Conservation (phyloP, 2,888 invertebrate species). For the Hofmannophila pseudospretella region DNA sequence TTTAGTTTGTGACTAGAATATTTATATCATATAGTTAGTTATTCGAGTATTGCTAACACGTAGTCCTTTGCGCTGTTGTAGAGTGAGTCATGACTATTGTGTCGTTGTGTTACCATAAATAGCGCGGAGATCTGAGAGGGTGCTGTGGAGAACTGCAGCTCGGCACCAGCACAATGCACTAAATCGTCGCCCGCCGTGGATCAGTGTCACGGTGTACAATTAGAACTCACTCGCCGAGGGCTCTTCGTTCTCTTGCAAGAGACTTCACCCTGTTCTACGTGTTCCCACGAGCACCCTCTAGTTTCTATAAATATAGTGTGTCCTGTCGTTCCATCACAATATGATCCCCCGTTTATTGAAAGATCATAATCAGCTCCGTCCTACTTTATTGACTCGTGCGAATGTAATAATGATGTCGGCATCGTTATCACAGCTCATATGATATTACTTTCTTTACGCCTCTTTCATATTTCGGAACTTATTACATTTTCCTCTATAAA, state of each 20-base stretch:
- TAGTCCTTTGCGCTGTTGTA: conserved; percentile 29
- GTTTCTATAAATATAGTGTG: conserved; percentile 30
- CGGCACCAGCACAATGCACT: conserved; percentile 20
- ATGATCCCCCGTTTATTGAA: conserved; percentile 23
- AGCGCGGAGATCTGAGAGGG: conserved; percentile 45
- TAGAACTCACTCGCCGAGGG: conserved; percentile 51
- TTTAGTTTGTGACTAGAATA: conserved; percentile 36
- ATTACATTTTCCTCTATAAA: conserved; percentile 14
- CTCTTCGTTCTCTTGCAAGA: conserved; percentile 40
- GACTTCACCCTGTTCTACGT: conserved; percentile 37
- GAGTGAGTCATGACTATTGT: conserved; percentile 53
- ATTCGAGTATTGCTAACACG: conserved; percentile 43
- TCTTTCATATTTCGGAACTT: conserved; percentile 19
- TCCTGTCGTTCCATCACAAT: conserved; percentile 20
- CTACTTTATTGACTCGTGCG: conserved; percentile 35
- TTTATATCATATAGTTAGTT: conserved; percentile 24
- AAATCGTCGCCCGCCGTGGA: conserved; percentile 30
- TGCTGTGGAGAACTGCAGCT: conserved; percentile 31
- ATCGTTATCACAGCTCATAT: conserved; percentile 17
- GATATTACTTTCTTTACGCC: conserved; percentile 21
- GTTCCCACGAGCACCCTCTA: conserved; percentile 38
- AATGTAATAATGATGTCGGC: conserved; percentile 32
- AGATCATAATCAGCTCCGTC: conserved; percentile 16
- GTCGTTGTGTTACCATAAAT: conserved; percentile 55
- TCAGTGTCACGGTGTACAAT: conserved; percentile 42